A percentile compares a stretch with the other conserved stretches of the same genome.
Evolutionary conservation across 2,797 vertebrate species (phyloP).

Genomic region (Threskiornis aethiopicus): DNA sequence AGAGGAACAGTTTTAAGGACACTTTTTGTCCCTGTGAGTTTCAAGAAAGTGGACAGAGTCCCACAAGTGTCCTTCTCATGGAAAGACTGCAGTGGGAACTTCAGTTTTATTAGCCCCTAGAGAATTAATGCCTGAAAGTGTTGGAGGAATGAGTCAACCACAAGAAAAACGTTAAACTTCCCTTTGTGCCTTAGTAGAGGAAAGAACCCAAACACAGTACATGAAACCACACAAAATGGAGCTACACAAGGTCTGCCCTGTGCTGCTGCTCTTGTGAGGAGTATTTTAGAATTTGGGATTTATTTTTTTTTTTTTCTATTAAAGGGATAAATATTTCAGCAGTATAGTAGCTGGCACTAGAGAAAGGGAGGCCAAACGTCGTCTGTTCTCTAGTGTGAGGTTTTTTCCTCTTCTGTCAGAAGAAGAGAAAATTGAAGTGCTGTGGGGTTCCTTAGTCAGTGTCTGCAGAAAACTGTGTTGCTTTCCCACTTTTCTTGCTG

Average conservation of each 20-base stretch:
- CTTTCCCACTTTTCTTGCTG: background rate
- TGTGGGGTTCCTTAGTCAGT: background rate
- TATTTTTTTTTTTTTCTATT: background rate
- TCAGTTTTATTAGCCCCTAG: background rate
- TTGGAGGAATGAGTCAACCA: background rate
- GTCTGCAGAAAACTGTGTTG: background rate
- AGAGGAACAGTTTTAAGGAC: background rate
- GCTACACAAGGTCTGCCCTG: background rate
- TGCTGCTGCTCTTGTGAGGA: background rate
- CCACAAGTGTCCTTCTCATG: background rate
- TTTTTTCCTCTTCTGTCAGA: background rate
- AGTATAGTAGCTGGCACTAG: background rate
- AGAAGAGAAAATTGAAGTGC: background rate
- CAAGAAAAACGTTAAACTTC: background rate
- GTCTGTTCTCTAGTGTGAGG: accelerated
- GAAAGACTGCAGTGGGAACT: background rate
- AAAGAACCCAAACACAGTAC: background rate
- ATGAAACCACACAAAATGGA: accelerated
- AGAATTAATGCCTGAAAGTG: background rate
- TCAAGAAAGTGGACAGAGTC: background rate
- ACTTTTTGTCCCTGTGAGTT: background rate
- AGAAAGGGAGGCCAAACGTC: background rate
- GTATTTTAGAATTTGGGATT: background rate
- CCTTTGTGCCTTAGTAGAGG: background rate
- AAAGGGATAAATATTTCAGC: background rate